These are phyloP conservation scores for Xenotilapia flavipinnis DNA, from an alignment of 2,113 vertebrate genomes.

Conservation along the genomic window DNA sequence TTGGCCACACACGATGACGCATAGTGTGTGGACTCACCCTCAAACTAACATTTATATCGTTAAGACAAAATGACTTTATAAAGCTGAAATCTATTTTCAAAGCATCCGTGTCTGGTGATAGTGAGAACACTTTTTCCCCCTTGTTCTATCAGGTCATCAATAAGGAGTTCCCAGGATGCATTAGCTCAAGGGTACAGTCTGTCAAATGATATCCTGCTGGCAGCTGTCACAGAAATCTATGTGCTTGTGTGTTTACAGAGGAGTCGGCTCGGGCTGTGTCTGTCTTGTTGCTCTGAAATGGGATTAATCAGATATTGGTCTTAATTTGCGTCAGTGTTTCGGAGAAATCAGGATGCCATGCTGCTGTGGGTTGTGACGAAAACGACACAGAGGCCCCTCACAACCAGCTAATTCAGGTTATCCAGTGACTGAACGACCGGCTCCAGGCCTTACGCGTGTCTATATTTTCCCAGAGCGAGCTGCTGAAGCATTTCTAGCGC, in stretches of 20 bases:
- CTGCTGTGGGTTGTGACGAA: neutral
- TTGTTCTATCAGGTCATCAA: neutral
- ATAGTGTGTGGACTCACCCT: neutral
- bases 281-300: neutral
- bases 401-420: constrained; percentile 15
- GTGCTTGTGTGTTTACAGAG: neutral
- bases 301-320: constrained; percentile 1
- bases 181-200: constrained; percentile 6
- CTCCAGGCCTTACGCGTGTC: neutral
- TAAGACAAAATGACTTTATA: neutral
- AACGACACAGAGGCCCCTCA: neutral
- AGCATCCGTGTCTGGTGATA: neutral
- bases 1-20: constrained; percentile 18
- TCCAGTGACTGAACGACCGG: neutral
- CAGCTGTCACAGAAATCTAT: neutral
- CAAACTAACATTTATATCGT: constrained; percentile 5
- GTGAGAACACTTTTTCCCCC: neutral
- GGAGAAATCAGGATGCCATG: constrained; percentile 10
- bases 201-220: constrained; percentile 14
- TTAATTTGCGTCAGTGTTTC: constrained; percentile 1
- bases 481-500: constrained; percentile 1
- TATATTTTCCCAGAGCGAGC: neutral
- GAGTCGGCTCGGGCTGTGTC: neutral
- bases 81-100: neutral
- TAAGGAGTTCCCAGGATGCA: constrained; percentile 6